Conservation (phyloP, 1,140 invertebrate species). For the Leptinotarsa defecta region DNA sequence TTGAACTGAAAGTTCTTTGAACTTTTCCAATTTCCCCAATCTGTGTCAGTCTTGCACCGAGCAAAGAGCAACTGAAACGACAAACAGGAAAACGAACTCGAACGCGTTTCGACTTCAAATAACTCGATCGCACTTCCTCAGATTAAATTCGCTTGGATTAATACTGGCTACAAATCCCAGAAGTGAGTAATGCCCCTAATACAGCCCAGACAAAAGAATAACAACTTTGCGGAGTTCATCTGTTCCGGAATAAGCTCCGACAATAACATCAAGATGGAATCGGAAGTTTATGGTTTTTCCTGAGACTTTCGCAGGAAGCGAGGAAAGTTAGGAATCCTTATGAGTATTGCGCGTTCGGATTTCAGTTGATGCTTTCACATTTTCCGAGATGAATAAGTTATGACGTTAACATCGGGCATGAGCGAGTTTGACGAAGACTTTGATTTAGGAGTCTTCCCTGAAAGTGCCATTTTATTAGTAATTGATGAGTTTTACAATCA, state of each 20-base stretch:
- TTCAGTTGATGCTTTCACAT: neutral
- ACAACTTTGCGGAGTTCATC: constrained; percentile 5
- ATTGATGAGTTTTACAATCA: too few relatives aligned
- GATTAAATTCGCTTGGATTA: constrained; percentile 40
- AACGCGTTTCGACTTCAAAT: constrained; percentile 39
- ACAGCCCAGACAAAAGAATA: constrained; percentile 16
- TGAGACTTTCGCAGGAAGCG: neutral
- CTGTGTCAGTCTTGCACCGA: neutral
- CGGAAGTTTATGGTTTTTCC: constrained; percentile 8
- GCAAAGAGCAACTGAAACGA: neutral
- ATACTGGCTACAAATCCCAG: constrained; percentile 36
- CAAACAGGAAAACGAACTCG: constrained; percentile 28
- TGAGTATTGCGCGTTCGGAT: neutral
- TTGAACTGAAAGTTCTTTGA: too few relatives aligned
- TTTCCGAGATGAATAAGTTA: neutral
- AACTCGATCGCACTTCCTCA: constrained; percentile 40
- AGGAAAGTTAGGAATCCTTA: neutral
- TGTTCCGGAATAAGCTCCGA: neutral
- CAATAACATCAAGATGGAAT: constrained; percentile 6
- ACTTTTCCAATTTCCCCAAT: too few relatives aligned
- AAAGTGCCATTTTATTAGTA: too few relatives aligned
- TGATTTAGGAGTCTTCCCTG: too few relatives aligned
- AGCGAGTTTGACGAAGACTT: too few relatives aligned
- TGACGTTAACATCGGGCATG: neutral
- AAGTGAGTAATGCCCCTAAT: constrained; percentile 35